Evolutionary conservation across 2,797 vertebrate species (phyloP).

Genomic region (Pseudochaenichthys georgianus): DNA sequence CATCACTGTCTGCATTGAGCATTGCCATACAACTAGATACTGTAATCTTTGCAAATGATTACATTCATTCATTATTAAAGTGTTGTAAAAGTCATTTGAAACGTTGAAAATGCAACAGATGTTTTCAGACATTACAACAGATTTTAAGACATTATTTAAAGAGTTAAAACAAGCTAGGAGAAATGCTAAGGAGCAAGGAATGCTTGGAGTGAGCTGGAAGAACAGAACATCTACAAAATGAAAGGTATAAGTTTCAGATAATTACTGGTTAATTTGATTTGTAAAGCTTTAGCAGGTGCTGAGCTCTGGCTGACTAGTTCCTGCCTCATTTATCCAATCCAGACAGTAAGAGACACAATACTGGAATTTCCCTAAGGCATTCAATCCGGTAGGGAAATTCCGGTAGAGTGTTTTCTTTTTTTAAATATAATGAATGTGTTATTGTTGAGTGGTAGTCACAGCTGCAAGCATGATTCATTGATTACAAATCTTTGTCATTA

Average conservation of each 20-base stretch:
- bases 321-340: not conserved
- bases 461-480: not conserved
- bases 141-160: not conserved
- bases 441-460: too few species aligned
- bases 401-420: not conserved
- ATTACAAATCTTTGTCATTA: not conserved
- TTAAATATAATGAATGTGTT: not conserved
- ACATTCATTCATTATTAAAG: not conserved
- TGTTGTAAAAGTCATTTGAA: not conserved
- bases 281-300: not conserved
- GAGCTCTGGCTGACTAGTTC: not conserved
- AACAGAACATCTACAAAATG: not conserved
- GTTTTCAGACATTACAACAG: conserved; percentile 18
- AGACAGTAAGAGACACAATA: not conserved
- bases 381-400: too few species aligned
- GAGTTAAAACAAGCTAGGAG: not conserved
- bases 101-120: not conserved
- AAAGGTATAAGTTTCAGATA: not conserved
- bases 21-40: too few species aligned
- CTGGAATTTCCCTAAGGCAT: not conserved
- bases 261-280: conserved; percentile 2
- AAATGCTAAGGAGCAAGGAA: not conserved
- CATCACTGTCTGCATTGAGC: not conserved
- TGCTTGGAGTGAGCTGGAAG: not conserved
- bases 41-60: not conserved